Evolutionary conservation across 2,888 invertebrate species (phyloP), one percentile per base, ranked within the genome.

Genomic region (Zygogramma bicolorata): DNA sequence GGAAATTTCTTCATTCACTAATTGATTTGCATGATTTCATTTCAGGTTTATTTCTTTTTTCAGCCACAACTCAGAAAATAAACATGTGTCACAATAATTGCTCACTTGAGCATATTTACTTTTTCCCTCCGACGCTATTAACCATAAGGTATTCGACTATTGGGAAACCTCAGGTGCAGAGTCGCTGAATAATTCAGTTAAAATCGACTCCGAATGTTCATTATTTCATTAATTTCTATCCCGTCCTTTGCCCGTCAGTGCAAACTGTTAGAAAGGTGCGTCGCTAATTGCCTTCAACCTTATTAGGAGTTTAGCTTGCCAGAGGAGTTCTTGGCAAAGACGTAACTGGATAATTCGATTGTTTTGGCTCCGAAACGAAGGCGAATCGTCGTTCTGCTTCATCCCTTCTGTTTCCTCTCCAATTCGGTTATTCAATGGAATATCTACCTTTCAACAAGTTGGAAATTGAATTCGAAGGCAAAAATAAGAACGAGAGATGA

Each of bases 251-350:
- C 13, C 53, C 38, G 68, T 61, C 65, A 60, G 53, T 61, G 60
- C 57, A 59, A 61, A 38, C 63, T 40, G 31, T 53, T 68, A 40
- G 22, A n/a, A 53, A 72, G 72, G 65, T 68, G 42, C 60, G 68
- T 65, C 66, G 65, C 73, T 78, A 73, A 78, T 78, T 74, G 72
- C 73, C 75, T 61, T 74, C 77, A 77, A 78, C 75, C 74, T 70
- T 72, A 77, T 78, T 78, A 78, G 71, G 27, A 66, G 66, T 58
- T 31, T 58, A 40, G 66, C 58, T 42, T 42, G 58, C 58, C 53
- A n/a, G 53, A n/a, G 25, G 8, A 53, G 53, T 25, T 25, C 53
- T 25, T 27, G 53, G n/a, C 53, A 53, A 53, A 22, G 53, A 53
- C 25, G 53, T 27, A 53, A 53, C 53, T 10, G 27, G 53, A 13